Base-by-base conservation (phyloP, 2,888 invertebrate species). In the Prosapia bicincta region DNA sequence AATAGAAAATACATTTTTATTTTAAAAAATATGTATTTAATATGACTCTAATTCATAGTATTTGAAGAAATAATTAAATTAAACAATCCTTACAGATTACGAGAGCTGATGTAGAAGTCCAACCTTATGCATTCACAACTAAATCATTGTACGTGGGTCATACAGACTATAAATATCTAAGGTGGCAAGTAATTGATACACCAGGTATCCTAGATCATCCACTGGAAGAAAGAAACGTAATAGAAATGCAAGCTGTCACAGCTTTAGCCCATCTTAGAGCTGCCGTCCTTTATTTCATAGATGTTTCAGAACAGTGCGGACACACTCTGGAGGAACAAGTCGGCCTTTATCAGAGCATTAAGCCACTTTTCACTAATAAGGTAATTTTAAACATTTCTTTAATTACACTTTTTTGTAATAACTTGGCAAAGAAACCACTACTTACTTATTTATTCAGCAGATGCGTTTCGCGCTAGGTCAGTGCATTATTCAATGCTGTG, bases 51-150 rank as follows among this genome's bases (percentile, higher is more conserved):
- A n/a, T n/a, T n/a, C n/a, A n/a, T n/a, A n/a, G n/a, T n/a, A n/a
- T n/a, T n/a, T n/a, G n/a, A n/a, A n/a, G n/a, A n/a, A n/a, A n/a
- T n/a, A n/a, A n/a, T n/a, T n/a, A n/a, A n/a, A n/a, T n/a, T 2
- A 38, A 13, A 38, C 78, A 74, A 76, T 71, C 76, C 77, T 83
- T 83, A 9, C 84, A 92, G 93, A 95, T 99, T 66, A 99, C 98
- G 0, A 89, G 98, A 71, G 99, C 99, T 0, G 99, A 99, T 85
- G 99, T 99, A 0, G 99, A 99, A 84, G 99, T 99, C 0, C 99
- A 99, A 84, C 99, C 99, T 0, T 99, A 99, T 84, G 99, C 99
- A 0, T 99, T 99, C 85, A 99, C 99, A 15, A 99, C 99, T 0
- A 99, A 99, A 86, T 97, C 98, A 30, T 86, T 99, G 78, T 99